Conservation (phyloP, 2,797 vertebrate genomes). For the Coccyzus lansbergi region DNA sequence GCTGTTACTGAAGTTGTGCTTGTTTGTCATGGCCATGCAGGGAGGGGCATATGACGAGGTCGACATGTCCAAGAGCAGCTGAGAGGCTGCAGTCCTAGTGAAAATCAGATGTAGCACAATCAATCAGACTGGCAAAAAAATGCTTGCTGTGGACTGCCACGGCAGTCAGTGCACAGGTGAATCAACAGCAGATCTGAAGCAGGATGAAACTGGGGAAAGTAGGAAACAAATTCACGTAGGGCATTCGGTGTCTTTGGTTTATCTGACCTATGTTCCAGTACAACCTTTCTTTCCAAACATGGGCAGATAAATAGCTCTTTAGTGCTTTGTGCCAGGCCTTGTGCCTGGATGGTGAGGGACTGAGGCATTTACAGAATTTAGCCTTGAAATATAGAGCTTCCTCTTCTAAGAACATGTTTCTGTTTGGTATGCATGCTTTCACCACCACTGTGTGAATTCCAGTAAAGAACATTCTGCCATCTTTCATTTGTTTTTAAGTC, state of each 20-base stretch:
- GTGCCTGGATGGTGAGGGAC: neutral
- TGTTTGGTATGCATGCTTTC: neutral
- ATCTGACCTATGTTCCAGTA: neutral
- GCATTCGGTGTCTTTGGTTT: neutral
- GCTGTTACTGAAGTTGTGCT: neutral
- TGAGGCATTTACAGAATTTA: neutral
- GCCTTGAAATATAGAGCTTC: neutral
- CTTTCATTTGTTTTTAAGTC: neutral
- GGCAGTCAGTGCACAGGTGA: neutral
- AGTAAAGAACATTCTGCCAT: neutral
- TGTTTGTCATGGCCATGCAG: neutral
- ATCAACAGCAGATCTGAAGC: fast-evolving
- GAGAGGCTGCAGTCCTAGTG: neutral
- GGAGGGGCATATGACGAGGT: too few relatives aligned
- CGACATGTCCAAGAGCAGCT: neutral
- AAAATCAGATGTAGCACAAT: neutral
- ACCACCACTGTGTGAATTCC: neutral
- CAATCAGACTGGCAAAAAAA: neutral
- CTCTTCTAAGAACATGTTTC: neutral
- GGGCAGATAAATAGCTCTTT: neutral
- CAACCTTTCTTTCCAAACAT: neutral
- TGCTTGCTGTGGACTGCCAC: neutral
- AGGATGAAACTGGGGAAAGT: neutral
- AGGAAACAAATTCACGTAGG: fast-evolving
- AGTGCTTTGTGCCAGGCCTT: neutral